Evolutionary conservation across 2,888 invertebrate species (phyloP).

Genomic region (Dryobotodes eremita): DNA sequence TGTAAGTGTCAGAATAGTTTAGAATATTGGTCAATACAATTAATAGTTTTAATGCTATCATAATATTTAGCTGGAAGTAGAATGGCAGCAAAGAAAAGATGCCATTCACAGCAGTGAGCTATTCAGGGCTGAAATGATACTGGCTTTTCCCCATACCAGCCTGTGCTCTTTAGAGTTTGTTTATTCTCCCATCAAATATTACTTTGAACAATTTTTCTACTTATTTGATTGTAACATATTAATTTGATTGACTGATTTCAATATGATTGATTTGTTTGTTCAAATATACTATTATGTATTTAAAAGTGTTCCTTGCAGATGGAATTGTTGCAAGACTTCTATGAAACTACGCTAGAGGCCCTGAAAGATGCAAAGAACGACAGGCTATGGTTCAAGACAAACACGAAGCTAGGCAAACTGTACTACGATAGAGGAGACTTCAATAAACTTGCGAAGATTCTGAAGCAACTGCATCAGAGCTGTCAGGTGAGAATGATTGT

Average conservation of each 20-base stretch:
- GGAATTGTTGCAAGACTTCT: constrained; percentile 99
- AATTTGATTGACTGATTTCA: constrained; percentile 38
- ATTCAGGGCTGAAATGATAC: not conserved
- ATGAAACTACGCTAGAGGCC: constrained; percentile 98
- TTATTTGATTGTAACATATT: constrained; percentile 1
- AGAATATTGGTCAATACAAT: constrained; percentile 41
- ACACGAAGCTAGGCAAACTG: constrained; percentile 99
- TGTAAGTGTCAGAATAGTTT: constrained; percentile 91
- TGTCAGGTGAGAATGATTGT: constrained; percentile 94
- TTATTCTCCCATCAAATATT: constrained; percentile 1
- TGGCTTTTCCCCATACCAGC: not conserved
- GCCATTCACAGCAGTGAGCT: not conserved
- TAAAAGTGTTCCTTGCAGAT: constrained; percentile 91
- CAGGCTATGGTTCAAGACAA: constrained; percentile 99
- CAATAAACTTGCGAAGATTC: constrained; percentile 97
- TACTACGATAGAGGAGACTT: constrained; percentile 99
- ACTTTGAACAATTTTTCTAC: not conserved
- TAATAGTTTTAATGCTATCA: constrained; percentile 23
- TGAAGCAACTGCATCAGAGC: constrained; percentile 99
- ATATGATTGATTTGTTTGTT: constrained; percentile 5
- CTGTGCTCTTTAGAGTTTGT: not conserved
- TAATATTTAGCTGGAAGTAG: constrained; percentile 11
- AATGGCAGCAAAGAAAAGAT: not conserved
- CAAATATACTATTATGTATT: constrained; percentile 39
- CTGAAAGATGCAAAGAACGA: constrained; percentile 99